These are phyloP conservation scores for Syngnathus acus DNA, from an alignment of 2,797 vertebrate genomes.

Conservation along the genomic window DNA sequence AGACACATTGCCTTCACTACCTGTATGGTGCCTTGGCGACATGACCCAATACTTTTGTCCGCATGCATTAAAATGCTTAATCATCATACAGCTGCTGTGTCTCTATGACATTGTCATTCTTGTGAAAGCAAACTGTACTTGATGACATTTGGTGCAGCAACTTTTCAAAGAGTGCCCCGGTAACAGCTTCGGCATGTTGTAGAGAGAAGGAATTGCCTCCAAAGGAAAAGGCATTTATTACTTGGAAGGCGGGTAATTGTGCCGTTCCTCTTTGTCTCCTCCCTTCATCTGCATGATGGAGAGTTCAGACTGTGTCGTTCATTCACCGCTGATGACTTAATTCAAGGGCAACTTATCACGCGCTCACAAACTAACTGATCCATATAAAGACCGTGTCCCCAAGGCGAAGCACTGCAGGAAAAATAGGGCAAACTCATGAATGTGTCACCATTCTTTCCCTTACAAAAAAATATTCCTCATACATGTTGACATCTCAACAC, in stretches of 20 bases:
- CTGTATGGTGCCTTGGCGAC: no score
- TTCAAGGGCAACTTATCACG: constrained; percentile 76
- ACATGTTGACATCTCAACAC: constrained; percentile 7
- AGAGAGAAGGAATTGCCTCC: constrained; percentile 52
- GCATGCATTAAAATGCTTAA: no score
- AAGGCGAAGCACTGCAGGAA: constrained; percentile 58
- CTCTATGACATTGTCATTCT: no score
- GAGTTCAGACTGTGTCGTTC: constrained; percentile 64
- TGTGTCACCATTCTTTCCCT: constrained; percentile 32
- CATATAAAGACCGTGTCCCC: constrained; percentile 54
- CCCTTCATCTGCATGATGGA: constrained; percentile 72
- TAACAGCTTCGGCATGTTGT: constrained; percentile 50
- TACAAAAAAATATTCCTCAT: constrained; percentile 29
- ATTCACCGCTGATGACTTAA: constrained; percentile 71
- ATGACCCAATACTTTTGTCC: no score
- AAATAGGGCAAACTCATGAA: constrained; percentile 34
- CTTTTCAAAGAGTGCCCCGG: constrained; percentile 53
- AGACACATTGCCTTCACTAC: background rate
- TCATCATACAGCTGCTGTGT: no score
- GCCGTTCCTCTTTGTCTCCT: constrained; percentile 68
- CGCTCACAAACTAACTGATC: constrained; percentile 70
- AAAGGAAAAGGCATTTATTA: constrained; percentile 62
- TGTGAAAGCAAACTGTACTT: constrained; percentile 15
- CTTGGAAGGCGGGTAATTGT: constrained; percentile 68
- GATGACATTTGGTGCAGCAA: constrained; percentile 32